phyloP scores from a whole-genome alignment of 2,797 vertebrate genomes.

The Onychomys torridus region DNA sequence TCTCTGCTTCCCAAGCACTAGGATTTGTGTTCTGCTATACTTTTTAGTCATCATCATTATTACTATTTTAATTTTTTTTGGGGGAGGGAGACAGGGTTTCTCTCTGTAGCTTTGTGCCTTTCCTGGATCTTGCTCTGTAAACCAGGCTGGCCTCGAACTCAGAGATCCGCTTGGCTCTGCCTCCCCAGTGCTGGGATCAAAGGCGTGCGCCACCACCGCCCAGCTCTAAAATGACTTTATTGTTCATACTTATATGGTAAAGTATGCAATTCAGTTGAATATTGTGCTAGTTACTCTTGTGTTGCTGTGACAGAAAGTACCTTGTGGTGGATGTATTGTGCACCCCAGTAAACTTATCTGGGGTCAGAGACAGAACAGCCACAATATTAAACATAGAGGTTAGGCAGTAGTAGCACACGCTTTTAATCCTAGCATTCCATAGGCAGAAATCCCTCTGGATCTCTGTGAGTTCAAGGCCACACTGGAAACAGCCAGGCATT shows the following conservation, averaged over 20 bases:
- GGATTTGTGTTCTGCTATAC: background rate
- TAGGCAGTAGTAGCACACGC: no score
- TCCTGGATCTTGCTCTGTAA: background rate
- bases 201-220: background rate
- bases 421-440: no score
- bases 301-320: background rate
- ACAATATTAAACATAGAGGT: no score
- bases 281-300: background rate
- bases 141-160: background rate
- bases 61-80: background rate
- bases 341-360: no score
- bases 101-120: no score
- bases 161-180: background rate
- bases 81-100: background rate
- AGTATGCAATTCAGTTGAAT: no score
- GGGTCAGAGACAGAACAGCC: no score
- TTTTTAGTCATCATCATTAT: no score
- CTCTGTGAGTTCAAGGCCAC: no score
- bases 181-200: background rate
- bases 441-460: no score
- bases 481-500: no score
- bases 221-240: background rate
- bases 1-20: background rate
- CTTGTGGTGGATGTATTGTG: no score
- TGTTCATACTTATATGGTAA: background rate